phyloP scores from a whole-genome alignment of 1,140 invertebrate species.

The Ylistrum balloti region DNA sequence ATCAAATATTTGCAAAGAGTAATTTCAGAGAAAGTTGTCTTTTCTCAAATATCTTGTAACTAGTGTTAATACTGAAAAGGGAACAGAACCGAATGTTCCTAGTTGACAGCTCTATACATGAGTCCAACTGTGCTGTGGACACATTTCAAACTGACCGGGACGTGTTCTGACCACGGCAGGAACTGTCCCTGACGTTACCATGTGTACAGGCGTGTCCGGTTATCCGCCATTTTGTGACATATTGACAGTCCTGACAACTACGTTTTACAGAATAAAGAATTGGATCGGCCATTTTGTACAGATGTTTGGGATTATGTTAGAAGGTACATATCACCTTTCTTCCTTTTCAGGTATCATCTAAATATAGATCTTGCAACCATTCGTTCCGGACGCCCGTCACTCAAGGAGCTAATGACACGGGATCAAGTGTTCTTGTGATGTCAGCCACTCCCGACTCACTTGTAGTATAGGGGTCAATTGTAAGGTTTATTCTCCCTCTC shows the following conservation, averaged over 20 bases:
- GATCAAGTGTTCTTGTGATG: neutral
- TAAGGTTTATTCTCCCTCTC: neutral
- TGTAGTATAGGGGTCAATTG: conserved; percentile 8
- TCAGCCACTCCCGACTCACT: neutral
- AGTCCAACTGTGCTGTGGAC: neutral
- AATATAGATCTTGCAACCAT: neutral
- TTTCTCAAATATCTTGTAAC: conserved; percentile 27
- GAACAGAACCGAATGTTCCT: neutral
- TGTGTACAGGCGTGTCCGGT: neutral
- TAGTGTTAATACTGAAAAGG: neutral
- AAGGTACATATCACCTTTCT: conserved; percentile 13
- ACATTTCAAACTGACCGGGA: conserved; percentile 27
- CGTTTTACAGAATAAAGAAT: neutral
- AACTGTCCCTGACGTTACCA: neutral
- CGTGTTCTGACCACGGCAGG: neutral
- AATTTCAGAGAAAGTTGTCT: conserved; percentile 11
- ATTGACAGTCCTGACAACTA: neutral
- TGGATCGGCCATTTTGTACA: neutral
- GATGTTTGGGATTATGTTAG: neutral
- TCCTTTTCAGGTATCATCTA: neutral
- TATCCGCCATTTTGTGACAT: conserved; percentile 24
- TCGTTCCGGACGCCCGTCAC: neutral
- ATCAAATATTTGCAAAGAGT: conserved; percentile 21
- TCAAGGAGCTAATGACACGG: neutral
- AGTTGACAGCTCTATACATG: neutral